Percentiles rank a stretch among this genome's conserved stretches.
phyloP scores from a whole-genome alignment of 2,888 invertebrate species.

The Mythimna albipuncta region DNA sequence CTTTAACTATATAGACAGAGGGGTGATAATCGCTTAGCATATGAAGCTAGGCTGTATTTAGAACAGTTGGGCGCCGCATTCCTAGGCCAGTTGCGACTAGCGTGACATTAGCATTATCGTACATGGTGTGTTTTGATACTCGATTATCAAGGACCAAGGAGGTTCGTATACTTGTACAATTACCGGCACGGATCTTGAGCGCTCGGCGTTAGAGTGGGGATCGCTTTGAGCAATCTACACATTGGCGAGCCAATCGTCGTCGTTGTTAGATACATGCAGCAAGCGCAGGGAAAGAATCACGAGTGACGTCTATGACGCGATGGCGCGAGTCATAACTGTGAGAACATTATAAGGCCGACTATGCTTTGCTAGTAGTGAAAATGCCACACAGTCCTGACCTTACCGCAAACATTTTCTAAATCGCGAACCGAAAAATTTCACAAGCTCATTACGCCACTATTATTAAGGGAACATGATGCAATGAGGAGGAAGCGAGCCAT shows the following conservation, averaged over 20 bases:
- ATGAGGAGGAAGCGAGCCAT: constrained; percentile 29
- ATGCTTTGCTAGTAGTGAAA: background rate
- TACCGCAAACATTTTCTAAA: constrained; percentile 29
- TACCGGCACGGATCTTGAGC: too few species aligned
- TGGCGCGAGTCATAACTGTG: too few species aligned
- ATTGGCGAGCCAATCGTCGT: too few species aligned
- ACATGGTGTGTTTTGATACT: constrained; percentile 42
- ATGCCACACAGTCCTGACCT: constrained; percentile 17
- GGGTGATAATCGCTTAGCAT: constrained; percentile 20
- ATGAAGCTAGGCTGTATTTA: constrained; percentile 47
- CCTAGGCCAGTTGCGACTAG: constrained; percentile 49
- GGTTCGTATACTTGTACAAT: constrained; percentile 10
- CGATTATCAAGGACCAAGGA: constrained; percentile 30
- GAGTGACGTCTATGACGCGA: too few species aligned
- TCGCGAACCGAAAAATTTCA: constrained; percentile 13
- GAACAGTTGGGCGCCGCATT: constrained; percentile 57
- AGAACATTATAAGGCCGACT: too few species aligned
- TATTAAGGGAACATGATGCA: constrained; percentile 27
- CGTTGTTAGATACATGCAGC: too few species aligned
- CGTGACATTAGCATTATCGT: constrained; percentile 57
- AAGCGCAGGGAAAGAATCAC: too few species aligned
- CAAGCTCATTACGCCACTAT: constrained; percentile 20
- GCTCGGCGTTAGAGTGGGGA: too few species aligned
- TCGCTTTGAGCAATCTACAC: too few species aligned
- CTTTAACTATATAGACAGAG: background rate